Base-by-base conservation (phyloP, 1,140 invertebrate genomes). In the Listronotus oregonensis region DNA sequence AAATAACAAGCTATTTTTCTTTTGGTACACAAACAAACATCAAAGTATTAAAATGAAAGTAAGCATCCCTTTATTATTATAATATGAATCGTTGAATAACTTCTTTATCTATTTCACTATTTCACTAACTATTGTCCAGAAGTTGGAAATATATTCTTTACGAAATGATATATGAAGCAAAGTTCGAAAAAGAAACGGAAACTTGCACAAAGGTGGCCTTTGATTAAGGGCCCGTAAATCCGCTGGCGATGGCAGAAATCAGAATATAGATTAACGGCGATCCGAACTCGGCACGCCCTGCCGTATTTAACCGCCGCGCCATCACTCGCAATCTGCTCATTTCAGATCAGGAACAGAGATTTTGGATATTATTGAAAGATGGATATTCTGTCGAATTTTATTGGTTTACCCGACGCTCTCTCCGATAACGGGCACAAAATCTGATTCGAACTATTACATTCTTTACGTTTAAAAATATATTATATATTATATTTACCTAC, bases 241-340 rank as follows among this genome's bases (percentile, higher is more conserved):
- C 52, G 62, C 62, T 64, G 62, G 49, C 62, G 62, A 52, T 56
- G 62, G 62, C 62, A 64, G 62, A 64, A 64, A 64, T 64, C 62
- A 64, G 62, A 64, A 64, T 64, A 64, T 64, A 64, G 62, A 64
- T 64, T 64, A 64, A 64, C 62, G 62, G 18, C 43, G 52, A 15
- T 37, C 47, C 40, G 17, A 32, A 21, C 40, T 42, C 14, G 49
- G 17, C 62, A 64, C 62, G 62, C 62, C 62, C 62, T 27, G 44
- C 27, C 51, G 52, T 56, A 64, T 64, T 64, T 64, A 64, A 64
- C 39, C 43, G 62, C 49, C 12, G 51, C 60, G 49, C 50, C 50
- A 54, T 63, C 39, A 40, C 43, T 46, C 37, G 44, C 37, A 40
- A 46, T 54, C 39, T 14, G 18, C 39, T 27, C 40, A 63, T 49